A percentile compares a stretch with the other conserved stretches of the same genome.
Conservation (phyloP, 2,888 invertebrate genomes). For the Drosophila greeni region DNA sequence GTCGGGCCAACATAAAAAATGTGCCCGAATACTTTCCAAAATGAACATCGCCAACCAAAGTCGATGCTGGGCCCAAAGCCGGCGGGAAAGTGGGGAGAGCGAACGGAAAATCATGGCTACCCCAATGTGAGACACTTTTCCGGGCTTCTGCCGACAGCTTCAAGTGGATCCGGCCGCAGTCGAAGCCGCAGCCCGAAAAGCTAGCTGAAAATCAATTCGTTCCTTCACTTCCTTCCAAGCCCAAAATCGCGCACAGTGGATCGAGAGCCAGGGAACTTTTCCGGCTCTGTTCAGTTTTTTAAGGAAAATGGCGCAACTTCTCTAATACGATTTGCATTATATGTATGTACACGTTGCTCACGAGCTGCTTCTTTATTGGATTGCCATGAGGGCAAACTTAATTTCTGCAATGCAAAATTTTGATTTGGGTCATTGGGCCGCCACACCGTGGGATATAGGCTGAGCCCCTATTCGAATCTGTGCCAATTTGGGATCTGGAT, state of each 20-base stretch:
- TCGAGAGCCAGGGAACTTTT: constrained; percentile 1
- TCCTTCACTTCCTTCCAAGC: constrained; percentile 18
- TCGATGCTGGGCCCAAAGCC: constrained; percentile 21
- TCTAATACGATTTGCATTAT: constrained; percentile 19
- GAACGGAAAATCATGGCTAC: constrained; percentile 44
- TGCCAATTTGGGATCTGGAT: constrained; percentile 35
- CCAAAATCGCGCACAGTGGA: constrained; percentile 29
- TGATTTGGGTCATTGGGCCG: constrained; percentile 36
- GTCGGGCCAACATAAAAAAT: constrained; percentile 56
- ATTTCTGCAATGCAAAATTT: constrained; percentile 25
- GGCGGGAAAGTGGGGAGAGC: constrained; percentile 28
- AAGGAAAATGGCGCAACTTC: constrained; percentile 2
- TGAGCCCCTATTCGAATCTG: constrained; percentile 10
- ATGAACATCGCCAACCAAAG: constrained; percentile 43
- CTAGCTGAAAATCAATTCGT: constrained; percentile 43
- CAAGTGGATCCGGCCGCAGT: constrained; percentile 25
- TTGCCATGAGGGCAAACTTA: constrained; percentile 28
- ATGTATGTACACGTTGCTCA: constrained; percentile 4
- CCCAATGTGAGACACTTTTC: constrained; percentile 14
- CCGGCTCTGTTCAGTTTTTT: background rate
- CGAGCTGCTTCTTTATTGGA: constrained; percentile 12
- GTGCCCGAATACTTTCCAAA: constrained; percentile 59
- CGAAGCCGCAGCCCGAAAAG: constrained; percentile 20
- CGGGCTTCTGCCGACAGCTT: constrained; percentile 39
- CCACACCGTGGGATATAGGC: constrained; percentile 19